Evolutionary conservation across 2,888 invertebrate genomes (phyloP).

Genomic region (Abrostola tripartita): DNA sequence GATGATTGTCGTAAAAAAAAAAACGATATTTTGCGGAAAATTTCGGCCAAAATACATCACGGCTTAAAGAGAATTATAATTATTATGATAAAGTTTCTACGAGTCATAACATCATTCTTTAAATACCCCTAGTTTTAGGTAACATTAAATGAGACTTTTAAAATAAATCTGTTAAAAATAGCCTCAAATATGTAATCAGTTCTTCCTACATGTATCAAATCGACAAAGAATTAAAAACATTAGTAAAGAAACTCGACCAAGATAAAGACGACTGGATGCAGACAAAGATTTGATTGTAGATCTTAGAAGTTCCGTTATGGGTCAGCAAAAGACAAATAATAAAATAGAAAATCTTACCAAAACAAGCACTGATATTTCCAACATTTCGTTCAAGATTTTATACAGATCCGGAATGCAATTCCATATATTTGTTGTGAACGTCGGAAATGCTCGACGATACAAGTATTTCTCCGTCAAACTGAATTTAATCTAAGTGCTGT

Average conservation of each 20-base stretch:
- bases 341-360: conserved; percentile 32
- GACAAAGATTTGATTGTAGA: neutral
- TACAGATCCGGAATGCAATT: conserved; percentile 14
- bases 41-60: too few relatives aligned
- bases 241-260: neutral
- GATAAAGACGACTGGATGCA: neutral
- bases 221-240: neutral
- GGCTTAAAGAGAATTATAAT: too few relatives aligned
- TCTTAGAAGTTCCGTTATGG: neutral
- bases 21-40: too few relatives aligned
- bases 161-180: too few relatives aligned
- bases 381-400: conserved; percentile 27
- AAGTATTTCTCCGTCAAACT: neutral
- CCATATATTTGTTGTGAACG: conserved; percentile 10
- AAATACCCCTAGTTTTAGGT: too few relatives aligned
- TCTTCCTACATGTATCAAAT: too few relatives aligned
- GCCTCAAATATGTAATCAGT: too few relatives aligned
- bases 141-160: too few relatives aligned
- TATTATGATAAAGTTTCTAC: too few relatives aligned
- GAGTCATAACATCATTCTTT: too few relatives aligned
- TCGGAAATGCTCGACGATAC: conserved; percentile 3
- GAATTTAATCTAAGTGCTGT: conserved; percentile 14
- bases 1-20: too few relatives aligned
- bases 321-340: conserved; percentile 5
- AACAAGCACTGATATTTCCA: conserved; percentile 21